A percentile compares a stretch with the other conserved stretches of the same genome.
phyloP scores from a whole-genome alignment of 2,888 invertebrate genomes.

The Cataglyphis altisquamis region DNA sequence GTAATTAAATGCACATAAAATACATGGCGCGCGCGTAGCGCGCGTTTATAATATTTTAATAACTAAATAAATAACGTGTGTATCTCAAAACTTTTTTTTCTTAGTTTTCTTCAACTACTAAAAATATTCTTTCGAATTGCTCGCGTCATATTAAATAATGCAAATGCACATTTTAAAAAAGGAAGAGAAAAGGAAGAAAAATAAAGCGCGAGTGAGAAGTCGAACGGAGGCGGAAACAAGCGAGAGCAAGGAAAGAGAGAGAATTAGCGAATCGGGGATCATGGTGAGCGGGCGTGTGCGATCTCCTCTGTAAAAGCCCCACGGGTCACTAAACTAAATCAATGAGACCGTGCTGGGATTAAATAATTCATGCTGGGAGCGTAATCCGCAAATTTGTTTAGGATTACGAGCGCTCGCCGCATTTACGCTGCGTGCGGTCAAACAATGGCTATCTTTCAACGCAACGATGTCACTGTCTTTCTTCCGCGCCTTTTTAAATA shows the following conservation, averaged over 20 bases:
- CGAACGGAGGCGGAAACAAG: conserved; percentile 35
- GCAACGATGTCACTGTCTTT: conserved; percentile 48
- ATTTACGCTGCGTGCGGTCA: conserved; percentile 81
- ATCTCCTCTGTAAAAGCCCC: conserved; percentile 75
- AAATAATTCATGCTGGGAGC: conserved; percentile 84
- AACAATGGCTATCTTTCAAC: conserved; percentile 80
- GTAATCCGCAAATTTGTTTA: conserved; percentile 85
- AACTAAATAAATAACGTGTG: not conserved
- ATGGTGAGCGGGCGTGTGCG: conserved; percentile 76
- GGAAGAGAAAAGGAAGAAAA: not conserved
- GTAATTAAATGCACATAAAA: too few relatives aligned
- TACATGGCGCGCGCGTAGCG: too few relatives aligned
- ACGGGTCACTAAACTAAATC: conserved; percentile 81
- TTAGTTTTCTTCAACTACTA: not conserved
- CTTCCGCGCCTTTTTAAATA: conserved; percentile 71
- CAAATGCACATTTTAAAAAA: conserved; percentile 14
- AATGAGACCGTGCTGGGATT: conserved; percentile 82
- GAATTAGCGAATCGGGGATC: conserved; percentile 57
- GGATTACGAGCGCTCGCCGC: conserved; percentile 81
- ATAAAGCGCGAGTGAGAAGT: conserved; percentile 29
- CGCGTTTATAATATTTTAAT: not conserved
- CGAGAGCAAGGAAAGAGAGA: conserved; percentile 55
- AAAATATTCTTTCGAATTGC: not conserved
- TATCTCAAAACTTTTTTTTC: not conserved
- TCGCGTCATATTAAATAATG: not conserved